phyloP scores from a whole-genome alignment of 2,113 vertebrate species.

The Austrofundulus limnaeus region DNA sequence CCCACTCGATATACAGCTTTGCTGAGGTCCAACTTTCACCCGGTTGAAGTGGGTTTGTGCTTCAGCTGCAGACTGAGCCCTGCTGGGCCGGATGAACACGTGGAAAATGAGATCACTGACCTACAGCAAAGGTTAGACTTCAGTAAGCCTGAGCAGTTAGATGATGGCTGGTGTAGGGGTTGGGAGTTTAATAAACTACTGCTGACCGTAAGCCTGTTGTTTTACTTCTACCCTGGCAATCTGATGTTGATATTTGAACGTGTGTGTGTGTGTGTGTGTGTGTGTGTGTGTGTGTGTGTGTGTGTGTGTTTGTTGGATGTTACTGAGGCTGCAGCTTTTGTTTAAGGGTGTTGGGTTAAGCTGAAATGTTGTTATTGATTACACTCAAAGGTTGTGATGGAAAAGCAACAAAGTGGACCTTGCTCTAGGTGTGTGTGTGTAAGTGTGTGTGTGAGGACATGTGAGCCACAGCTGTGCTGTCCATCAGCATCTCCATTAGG shows the following conservation, averaged over 20 bases:
- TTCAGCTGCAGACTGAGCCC: slow-evolving; percentile 40
- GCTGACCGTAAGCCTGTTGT: slow-evolving; percentile 52
- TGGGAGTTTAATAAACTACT: slow-evolving; percentile 61
- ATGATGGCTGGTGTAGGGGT: slow-evolving; percentile 46
- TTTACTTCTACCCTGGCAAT: slow-evolving; percentile 31
- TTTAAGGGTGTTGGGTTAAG: slow-evolving; percentile 45
- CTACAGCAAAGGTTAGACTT: slow-evolving; percentile 70
- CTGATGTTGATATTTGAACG: slow-evolving; percentile 23
- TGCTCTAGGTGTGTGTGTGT: slow-evolving; percentile 30
- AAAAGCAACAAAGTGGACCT: slow-evolving; percentile 47
- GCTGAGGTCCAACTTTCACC: slow-evolving; percentile 45
- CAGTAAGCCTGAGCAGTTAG: slow-evolving; percentile 61
- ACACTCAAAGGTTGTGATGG: slow-evolving; percentile 57
- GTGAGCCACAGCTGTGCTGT: slow-evolving; percentile 48
- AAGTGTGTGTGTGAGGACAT: background rate
- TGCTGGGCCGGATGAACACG: slow-evolving; percentile 52
- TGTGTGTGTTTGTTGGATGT: slow-evolving; percentile 28
- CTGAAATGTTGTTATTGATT: slow-evolving; percentile 69
- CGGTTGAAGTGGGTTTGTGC: slow-evolving; percentile 43
- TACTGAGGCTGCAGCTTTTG: slow-evolving; percentile 25
- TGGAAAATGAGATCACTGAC: slow-evolving; percentile 73
- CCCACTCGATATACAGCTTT: slow-evolving; percentile 29
- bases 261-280: too few relatives aligned
- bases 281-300: slow-evolving; percentile 27
- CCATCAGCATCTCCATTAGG: slow-evolving; percentile 45